phyloP scores from a whole-genome alignment of 2,113 vertebrate species.

The Corapipo altera region DNA sequence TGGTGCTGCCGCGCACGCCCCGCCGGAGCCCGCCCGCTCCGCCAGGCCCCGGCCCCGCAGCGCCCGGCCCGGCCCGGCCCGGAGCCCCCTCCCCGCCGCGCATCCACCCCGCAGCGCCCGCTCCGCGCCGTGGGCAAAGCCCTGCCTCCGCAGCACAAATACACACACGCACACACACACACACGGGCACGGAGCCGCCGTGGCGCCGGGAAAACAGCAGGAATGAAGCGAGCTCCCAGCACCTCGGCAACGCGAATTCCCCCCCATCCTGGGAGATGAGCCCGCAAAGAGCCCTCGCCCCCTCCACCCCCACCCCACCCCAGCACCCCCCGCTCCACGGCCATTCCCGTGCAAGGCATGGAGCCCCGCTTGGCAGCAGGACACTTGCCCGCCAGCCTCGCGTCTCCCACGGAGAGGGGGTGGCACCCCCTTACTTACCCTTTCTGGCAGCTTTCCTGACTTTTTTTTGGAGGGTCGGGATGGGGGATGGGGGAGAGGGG shows the following conservation, averaged over 20 bases:
- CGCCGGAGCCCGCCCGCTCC: no score
- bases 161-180: not conserved
- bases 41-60: not conserved
- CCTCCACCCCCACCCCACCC: not conserved
- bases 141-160: not conserved
- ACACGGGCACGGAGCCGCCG: not conserved
- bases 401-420: not conserved
- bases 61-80: not conserved
- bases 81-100: not conserved
- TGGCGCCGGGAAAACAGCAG: not conserved
- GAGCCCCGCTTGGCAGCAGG: not conserved
- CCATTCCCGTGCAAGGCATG: not conserved
- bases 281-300: not conserved
- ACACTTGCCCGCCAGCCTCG: not conserved
- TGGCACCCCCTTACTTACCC: slow-evolving; percentile 68
- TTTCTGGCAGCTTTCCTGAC: slow-evolving; percentile 32
- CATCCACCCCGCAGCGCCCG: not conserved
- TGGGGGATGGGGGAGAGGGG: not conserved
- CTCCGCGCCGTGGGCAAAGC: not conserved
- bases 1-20: no score
- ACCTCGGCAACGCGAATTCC: not conserved
- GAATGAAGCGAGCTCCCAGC: not conserved
- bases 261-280: not conserved
- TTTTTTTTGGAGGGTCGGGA: not conserved
- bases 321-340: not conserved